These are phyloP conservation scores for Mesochorus sp. DNA, from an alignment of 2,888 invertebrate species.

Conservation along the genomic window DNA sequence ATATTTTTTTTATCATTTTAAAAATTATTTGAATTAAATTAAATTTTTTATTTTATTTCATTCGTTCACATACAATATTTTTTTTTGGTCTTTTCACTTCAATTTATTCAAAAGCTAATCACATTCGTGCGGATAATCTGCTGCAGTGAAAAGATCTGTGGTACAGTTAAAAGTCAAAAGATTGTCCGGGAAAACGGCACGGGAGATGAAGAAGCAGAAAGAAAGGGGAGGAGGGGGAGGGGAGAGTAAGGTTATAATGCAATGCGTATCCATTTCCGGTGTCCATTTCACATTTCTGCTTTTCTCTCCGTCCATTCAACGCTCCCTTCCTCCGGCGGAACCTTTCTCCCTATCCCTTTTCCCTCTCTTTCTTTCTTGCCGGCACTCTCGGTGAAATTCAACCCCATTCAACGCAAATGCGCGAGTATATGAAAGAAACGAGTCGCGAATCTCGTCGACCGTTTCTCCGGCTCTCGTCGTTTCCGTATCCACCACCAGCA, in stretches of 20 bases:
- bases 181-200: conserved; percentile 13
- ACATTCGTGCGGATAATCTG: conserved; percentile 4
- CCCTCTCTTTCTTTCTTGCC: conserved; percentile 8
- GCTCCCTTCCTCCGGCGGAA: not conserved
- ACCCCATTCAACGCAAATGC: conserved; percentile 63
- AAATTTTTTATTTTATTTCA: too few species aligned
- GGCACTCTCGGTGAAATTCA: conserved; percentile 55
- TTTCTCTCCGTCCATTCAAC: conserved; percentile 4
- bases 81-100: too few species aligned
- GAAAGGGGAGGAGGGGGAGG: not conserved
- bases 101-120: conserved; percentile 18
- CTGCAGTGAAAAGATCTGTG: not conserved
- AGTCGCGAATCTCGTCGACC: conserved; percentile 35
- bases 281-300: conserved; percentile 58
- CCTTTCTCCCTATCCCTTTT: conserved; percentile 1
- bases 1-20: too few species aligned
- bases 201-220: conserved; percentile 10
- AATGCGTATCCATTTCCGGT: conserved; percentile 65
- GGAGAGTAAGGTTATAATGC: conserved; percentile 25
- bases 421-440: conserved; percentile 45
- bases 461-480: conserved; percentile 29
- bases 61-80: too few species aligned
- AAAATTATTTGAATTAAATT: too few species aligned
- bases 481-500: conserved; percentile 42
- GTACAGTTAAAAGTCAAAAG: conserved; percentile 29